phyloP scores from a whole-genome alignment of 1,140 invertebrate genomes.

The Trichonephila clavata region DNA sequence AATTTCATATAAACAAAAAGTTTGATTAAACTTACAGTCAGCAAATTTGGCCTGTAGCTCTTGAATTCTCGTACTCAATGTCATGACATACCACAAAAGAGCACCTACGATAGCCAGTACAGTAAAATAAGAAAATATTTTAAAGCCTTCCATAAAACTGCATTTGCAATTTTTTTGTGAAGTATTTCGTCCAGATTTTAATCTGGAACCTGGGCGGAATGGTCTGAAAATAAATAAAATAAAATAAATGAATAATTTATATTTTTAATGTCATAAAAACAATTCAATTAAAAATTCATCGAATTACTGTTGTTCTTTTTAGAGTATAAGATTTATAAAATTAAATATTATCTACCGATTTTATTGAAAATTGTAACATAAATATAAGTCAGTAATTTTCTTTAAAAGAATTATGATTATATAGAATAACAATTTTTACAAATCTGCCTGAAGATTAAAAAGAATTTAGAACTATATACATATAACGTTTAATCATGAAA shows the following conservation, averaged over 20 bases:
- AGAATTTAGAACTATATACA: not conserved
- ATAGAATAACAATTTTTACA: no score
- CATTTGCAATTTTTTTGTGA: slow-evolving; percentile 63
- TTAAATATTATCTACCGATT: not conserved
- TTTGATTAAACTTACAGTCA: slow-evolving; percentile 62
- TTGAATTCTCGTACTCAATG: slow-evolving; percentile 67
- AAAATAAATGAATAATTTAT: not conserved
- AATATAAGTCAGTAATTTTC: no score
- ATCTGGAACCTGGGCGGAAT: slow-evolving; percentile 59
- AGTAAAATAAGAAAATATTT: slow-evolving; percentile 65
- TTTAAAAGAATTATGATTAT: no score
- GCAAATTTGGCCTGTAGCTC: slow-evolving; percentile 71
- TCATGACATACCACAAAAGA: slow-evolving; percentile 75
- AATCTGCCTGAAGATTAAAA: no score
- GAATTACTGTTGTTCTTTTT: no score
- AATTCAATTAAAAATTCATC: not conserved
- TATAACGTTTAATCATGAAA: not conserved
- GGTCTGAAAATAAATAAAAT: slow-evolving; percentile 47
- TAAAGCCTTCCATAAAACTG: slow-evolving; percentile 32
- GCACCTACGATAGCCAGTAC: slow-evolving; percentile 62
- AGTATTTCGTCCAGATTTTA: slow-evolving; percentile 46
- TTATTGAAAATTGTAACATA: no score
- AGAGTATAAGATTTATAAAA: no score
- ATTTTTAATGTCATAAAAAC: not conserved
- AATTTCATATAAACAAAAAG: no score